Evolutionary conservation across 2,888 invertebrate species (phyloP), one percentile per base, ranked within the genome.

Genomic region (Leucophenga maculata): DNA sequence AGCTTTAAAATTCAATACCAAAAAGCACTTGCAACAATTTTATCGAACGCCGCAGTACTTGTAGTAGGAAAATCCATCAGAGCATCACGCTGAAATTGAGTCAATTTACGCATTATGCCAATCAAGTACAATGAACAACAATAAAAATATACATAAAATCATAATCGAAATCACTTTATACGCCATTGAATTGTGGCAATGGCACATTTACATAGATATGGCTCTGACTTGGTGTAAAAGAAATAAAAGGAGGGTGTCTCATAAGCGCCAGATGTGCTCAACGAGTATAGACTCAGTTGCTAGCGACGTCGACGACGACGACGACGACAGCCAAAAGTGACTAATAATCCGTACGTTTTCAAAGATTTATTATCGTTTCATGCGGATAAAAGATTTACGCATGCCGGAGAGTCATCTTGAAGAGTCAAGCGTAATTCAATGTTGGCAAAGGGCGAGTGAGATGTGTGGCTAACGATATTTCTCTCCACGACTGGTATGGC

Each of bases 351-450:
- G 79, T 79, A 75, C 82, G 74, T 76, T 83, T 78, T 78, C 76
- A 78, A 78, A 82, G 82, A 82, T 82, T 82, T 82, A 82, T 82
- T 80, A 80, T 79, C 80, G 77, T 73, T 77, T 77, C 75, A 81
- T 82, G 82, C 83, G 84, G 84, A 84, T 82, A 84, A 79, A 80
- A 84, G 81, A 77, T 78, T 76, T 77, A 79, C 81, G 75, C 80
- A 78, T 78, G 76, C 75, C 71, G 75, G 70, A 71, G 67, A 46
- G 9, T 57, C 57, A 39, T 39, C 11, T 39, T 39, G 4, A 62
- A 22, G n/a, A n/a, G 46, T 13, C 62, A 39, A 39, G 22, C 26
- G 50, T 16, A n/a, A 16, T 16, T 18, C 6, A 50, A n/a, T n/a
- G 50, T n/a, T n/a, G 50, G 8, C 1, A 50, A 50, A 8, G 46